Conservation (phyloP, 1,140 invertebrate species). For the Lordiphosa mommai region DNA sequence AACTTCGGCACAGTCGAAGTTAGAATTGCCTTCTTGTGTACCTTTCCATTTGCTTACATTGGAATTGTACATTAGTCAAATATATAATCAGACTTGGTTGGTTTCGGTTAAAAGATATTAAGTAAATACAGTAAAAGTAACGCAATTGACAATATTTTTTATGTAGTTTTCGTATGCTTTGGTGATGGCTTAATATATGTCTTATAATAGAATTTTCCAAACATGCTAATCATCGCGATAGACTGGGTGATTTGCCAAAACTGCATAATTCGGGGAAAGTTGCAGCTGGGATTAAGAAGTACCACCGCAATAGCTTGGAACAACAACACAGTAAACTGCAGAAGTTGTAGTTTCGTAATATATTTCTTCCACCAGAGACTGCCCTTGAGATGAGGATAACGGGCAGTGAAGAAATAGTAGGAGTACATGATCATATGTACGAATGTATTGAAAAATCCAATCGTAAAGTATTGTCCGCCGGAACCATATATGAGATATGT, state of each 20-base stretch:
- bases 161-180: not conserved
- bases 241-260: not conserved
- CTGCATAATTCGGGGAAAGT: not conserved
- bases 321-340: not conserved
- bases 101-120: no score
- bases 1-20: no score
- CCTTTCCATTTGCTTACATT: no score
- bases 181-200: not conserved
- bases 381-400: not conserved
- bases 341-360: not conserved
- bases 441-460: not conserved
- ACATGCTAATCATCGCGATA: not conserved
- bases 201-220: not conserved
- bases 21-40: no score
- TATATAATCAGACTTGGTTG: no score
- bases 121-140: no score
- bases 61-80: no score
- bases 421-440: not conserved
- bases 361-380: constrained; percentile 3
- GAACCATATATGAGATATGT: not conserved
- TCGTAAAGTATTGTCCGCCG: not conserved
- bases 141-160: no score
- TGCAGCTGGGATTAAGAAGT: not conserved
- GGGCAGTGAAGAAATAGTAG: not conserved
- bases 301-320: not conserved